Percentiles rank a stretch among this genome's conserved stretches.
Evolutionary conservation across 2,888 invertebrate species (phyloP).

Genomic region (Ramazzottius varieornatus): DNA sequence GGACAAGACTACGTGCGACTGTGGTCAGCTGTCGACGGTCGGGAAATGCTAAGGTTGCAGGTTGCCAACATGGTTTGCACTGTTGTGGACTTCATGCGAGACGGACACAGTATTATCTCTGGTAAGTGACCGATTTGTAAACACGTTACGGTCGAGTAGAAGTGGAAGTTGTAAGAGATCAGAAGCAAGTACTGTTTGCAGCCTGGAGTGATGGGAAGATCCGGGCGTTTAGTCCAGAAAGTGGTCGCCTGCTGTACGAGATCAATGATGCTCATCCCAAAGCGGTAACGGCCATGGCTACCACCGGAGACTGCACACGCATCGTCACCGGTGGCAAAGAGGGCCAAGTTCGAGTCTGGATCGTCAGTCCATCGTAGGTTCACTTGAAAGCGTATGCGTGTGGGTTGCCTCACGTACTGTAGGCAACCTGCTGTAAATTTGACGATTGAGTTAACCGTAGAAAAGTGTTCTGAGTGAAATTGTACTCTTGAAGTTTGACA

Average conservation of each 20-base stretch:
- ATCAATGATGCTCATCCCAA: conserved; percentile 69
- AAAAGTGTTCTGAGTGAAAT: no score
- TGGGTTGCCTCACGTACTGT: no score
- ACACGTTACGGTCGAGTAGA: neutral
- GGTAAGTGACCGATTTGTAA: conserved; percentile 20
- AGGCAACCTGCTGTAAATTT: no score
- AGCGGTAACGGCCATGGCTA: conserved; percentile 53
- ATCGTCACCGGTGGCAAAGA: conserved; percentile 70
- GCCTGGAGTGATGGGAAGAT: conserved; percentile 28
- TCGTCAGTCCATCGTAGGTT: conserved; percentile 1
- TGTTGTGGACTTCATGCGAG: conserved; percentile 42
- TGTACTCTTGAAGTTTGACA: neutral
- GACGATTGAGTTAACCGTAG: no score
- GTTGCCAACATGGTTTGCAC: conserved; percentile 68
- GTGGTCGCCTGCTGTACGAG: conserved; percentile 48
- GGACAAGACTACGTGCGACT: conserved; percentile 57
- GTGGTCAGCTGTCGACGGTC: conserved; percentile 47
- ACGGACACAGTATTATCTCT: conserved; percentile 52
- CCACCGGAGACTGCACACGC: conserved; percentile 38
- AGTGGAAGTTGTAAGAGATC: neutral
- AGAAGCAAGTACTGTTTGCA: conserved; percentile 11
- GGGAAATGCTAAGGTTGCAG: conserved; percentile 51
- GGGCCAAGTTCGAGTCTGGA: conserved; percentile 38
- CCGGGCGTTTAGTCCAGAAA: conserved; percentile 28
- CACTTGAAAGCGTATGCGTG: no score